phyloP scores from a whole-genome alignment of 2,797 vertebrate species.

The Helicolenus hilgendorfi region DNA sequence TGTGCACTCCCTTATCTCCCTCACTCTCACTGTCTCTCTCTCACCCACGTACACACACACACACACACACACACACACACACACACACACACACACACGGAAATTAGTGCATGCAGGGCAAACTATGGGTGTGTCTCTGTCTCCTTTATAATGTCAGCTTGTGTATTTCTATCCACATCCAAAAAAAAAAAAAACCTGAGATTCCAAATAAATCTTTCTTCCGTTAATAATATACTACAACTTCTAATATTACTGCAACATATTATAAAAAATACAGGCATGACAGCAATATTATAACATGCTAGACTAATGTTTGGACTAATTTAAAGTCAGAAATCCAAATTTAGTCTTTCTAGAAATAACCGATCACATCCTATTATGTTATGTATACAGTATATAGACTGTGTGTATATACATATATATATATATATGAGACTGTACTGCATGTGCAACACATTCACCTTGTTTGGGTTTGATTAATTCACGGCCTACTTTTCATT shows the following conservation, averaged over 20 bases:
- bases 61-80: background rate
- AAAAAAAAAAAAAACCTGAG: background rate
- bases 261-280: background rate
- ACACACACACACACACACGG: background rate
- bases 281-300: background rate
- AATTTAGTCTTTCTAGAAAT: background rate
- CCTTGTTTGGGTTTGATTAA: background rate
- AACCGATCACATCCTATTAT: background rate
- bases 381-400: no score
- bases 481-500: slow-evolving; percentile 18
- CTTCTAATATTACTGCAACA: background rate
- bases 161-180: background rate
- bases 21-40: background rate
- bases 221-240: background rate
- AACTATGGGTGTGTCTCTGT: slow-evolving; percentile 3
- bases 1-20: slow-evolving; percentile 35
- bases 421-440: background rate
- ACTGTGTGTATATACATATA: no score
- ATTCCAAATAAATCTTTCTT: background rate
- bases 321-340: background rate
- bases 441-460: background rate
- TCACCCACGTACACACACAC: background rate
- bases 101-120: background rate
- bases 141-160: background rate
- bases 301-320: background rate